A percentile compares a stretch with the other conserved stretches of the same genome.
phyloP scores from a whole-genome alignment of 2,113 vertebrate species.

The Mungos mungo region DNA sequence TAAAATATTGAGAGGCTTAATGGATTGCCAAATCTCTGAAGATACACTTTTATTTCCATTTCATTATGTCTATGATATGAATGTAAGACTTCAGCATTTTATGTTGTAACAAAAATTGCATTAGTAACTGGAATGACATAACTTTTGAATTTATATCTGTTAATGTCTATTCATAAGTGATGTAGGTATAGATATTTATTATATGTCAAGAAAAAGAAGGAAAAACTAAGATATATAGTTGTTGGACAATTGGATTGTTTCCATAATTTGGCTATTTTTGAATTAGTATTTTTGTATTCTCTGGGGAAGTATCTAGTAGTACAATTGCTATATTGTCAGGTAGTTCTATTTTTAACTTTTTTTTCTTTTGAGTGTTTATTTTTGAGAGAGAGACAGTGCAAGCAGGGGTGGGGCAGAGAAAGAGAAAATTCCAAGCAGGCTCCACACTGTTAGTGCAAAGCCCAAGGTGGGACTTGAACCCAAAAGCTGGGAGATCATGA shows the following conservation, averaged over 20 bases:
- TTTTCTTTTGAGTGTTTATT: no score
- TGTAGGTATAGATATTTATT: background rate
- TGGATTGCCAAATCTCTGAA: background rate
- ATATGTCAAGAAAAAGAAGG: background rate
- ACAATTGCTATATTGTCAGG: background rate
- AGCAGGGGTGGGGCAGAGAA: no score
- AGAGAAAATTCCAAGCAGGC: no score
- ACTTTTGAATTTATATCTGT: background rate
- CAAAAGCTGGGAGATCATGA: no score
- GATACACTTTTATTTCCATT: background rate
- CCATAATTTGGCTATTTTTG: background rate
- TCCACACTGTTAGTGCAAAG: no score
- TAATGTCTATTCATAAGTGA: background rate
- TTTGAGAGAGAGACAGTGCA: no score
- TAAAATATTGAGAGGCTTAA: background rate
- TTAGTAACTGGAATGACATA: background rate
- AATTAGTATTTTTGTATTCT: background rate
- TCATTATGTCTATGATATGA: background rate
- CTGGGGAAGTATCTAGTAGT: background rate
- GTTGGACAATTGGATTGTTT: background rate
- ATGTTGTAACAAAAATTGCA: background rate
- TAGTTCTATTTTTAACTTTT: background rate
- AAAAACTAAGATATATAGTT: background rate
- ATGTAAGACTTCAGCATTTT: background rate
- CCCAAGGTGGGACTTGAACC: no score